phyloP scores from a whole-genome alignment of 2,797 vertebrate species.

The Chaunax sp. region DNA sequence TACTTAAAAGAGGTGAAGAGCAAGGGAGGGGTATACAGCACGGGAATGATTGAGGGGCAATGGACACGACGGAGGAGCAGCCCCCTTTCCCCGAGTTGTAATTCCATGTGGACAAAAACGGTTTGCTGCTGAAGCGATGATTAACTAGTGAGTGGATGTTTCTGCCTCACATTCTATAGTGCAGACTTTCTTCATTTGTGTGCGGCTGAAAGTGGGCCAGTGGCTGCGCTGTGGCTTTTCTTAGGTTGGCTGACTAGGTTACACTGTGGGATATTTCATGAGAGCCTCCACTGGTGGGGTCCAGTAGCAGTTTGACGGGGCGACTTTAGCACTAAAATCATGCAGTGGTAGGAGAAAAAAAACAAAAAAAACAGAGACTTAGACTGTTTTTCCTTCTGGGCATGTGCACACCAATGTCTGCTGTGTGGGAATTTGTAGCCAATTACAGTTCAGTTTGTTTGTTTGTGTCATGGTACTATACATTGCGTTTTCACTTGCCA shows the following conservation, averaged over 20 bases:
- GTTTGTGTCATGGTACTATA: constrained; percentile 26
- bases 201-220: constrained; percentile 67
- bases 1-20: constrained; percentile 26
- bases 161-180: background rate
- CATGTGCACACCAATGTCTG: constrained; percentile 31
- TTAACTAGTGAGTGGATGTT: constrained; percentile 28
- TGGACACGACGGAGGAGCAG: constrained; percentile 5
- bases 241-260: constrained; percentile 67
- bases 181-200: constrained; percentile 42
- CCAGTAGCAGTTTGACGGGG: constrained; percentile 57
- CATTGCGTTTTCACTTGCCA: constrained; percentile 28
- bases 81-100: constrained; percentile 25
- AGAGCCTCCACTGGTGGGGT: constrained; percentile 41
- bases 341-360: constrained; percentile 16
- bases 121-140: constrained; percentile 10
- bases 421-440: constrained; percentile 47
- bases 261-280: constrained; percentile 62
- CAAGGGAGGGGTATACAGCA: constrained; percentile 1
- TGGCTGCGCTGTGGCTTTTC: constrained; percentile 58
- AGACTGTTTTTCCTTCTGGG: constrained; percentile 27
- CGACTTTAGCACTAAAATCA: constrained; percentile 50
- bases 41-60: constrained; percentile 15
- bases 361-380: constrained; percentile 1
- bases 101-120: constrained; percentile 52
- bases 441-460: constrained; percentile 44